Conservation (phyloP, 64 coral and sea anemone genomes). For the Montipora foliosa region DNA sequence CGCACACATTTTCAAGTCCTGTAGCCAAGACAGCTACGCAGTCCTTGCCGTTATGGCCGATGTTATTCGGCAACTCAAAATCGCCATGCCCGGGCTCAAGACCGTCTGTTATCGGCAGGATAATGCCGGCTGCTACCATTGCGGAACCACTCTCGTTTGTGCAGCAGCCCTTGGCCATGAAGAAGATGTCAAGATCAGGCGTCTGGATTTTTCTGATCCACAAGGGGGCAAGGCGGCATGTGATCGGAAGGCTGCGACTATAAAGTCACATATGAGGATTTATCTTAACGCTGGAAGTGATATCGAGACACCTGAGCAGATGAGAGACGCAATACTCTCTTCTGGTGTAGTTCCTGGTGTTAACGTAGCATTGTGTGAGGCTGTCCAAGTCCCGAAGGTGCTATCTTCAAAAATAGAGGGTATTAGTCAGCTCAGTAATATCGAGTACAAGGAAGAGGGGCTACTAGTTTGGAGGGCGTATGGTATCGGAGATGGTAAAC, state of each 20-base stretch:
- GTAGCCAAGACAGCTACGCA: too few species aligned
- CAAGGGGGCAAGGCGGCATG: conserved; percentile 57
- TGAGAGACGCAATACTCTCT: conserved; percentile 8
- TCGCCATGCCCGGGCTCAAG: neutral
- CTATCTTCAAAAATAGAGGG: too few species aligned
- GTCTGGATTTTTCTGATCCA: conserved; percentile 61
- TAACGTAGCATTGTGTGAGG: too few species aligned
- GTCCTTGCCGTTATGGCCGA: too few species aligned
- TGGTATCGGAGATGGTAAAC: too few species aligned
- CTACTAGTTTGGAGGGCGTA: too few species aligned
- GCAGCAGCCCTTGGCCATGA: conserved; percentile 36
- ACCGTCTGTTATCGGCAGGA: neutral
- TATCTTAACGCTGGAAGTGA: conserved; percentile 46
- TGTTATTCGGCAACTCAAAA: too few species aligned
- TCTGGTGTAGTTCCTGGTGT: too few species aligned
- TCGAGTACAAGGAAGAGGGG: too few species aligned
- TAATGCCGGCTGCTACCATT: conserved; percentile 29
- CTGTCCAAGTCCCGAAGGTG: too few species aligned
- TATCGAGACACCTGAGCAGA: conserved; percentile 33
- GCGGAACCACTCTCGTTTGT: conserved; percentile 38
- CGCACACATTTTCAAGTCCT: too few species aligned
- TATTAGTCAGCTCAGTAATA: too few species aligned
- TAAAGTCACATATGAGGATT: conserved; percentile 54
- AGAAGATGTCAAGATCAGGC: conserved; percentile 41
- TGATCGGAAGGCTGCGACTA: conserved; percentile 49